Evolutionary conservation across 2,888 invertebrate genomes (phyloP).

Genomic region (Ophion obscuratus): DNA sequence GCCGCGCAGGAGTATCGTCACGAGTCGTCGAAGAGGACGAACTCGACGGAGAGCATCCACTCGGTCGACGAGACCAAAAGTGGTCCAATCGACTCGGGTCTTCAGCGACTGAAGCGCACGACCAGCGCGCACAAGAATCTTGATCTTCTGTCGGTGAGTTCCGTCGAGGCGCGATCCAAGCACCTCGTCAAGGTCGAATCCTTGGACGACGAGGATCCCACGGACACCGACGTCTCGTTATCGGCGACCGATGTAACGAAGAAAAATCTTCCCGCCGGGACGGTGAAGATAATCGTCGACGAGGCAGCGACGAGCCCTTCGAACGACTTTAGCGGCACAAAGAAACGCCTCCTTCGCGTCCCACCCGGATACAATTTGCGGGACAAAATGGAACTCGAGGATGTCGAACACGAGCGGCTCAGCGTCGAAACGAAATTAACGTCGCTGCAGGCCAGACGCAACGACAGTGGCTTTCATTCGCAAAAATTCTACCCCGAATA

Average conservation of each 20-base stretch:
- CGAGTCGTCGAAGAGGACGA: slow-evolving; percentile 33
- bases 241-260: slow-evolving; percentile 27
- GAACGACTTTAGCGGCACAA: slow-evolving; percentile 53
- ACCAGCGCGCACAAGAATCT: slow-evolving; percentile 76
- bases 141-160: slow-evolving; percentile 69
- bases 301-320: slow-evolving; percentile 65
- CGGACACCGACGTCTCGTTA: slow-evolving; percentile 11
- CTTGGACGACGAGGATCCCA: slow-evolving; percentile 68
- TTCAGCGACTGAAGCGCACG: slow-evolving; percentile 75
- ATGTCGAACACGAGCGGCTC: slow-evolving; percentile 60
- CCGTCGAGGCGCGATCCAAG: slow-evolving; percentile 63
- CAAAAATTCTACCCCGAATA: slow-evolving; percentile 59
- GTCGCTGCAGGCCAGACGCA: slow-evolving; percentile 48
- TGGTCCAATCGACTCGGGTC: slow-evolving; percentile 46
- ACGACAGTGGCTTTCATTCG: slow-evolving; percentile 62
- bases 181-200: slow-evolving; percentile 63
- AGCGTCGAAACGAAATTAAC: slow-evolving; percentile 67
- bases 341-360: slow-evolving; percentile 62
- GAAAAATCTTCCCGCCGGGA: slow-evolving; percentile 68
- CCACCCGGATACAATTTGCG: slow-evolving; percentile 62
- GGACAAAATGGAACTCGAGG: slow-evolving; percentile 68
- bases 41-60: slow-evolving; percentile 11
- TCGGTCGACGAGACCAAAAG: slow-evolving; percentile 22
- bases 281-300: slow-evolving; percentile 79
- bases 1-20: slow-evolving; percentile 16